These are phyloP conservation scores for Pomatostomus ruficeps DNA, from an alignment of 2,113 vertebrate genomes.

Conservation along the genomic window DNA sequence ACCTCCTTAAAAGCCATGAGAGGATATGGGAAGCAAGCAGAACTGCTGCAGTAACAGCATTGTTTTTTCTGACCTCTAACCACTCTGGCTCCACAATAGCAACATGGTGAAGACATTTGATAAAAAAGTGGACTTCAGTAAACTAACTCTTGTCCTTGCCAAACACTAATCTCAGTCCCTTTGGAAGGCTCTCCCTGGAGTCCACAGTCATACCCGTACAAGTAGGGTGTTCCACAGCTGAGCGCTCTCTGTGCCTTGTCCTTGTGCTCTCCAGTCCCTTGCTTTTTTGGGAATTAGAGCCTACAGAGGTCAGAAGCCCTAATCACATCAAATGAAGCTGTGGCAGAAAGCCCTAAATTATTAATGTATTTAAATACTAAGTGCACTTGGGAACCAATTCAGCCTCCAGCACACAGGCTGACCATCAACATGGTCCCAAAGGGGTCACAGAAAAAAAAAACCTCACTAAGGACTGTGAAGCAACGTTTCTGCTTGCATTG, in stretches of 20 bases:
- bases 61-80: neutral
- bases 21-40: neutral
- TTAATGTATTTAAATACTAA: constrained; percentile 28
- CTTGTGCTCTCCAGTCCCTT: neutral
- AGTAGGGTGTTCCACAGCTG: neutral
- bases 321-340: neutral
- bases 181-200: neutral
- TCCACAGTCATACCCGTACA: fast-evolving
- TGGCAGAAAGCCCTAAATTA: constrained; percentile 5
- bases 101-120: neutral
- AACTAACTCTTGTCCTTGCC: neutral
- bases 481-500: neutral
- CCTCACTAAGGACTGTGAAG: neutral
- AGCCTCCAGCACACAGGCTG: constrained; percentile 1
- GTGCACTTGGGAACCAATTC: neutral
- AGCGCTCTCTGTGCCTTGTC: neutral
- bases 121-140: neutral
- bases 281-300: neutral
- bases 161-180: neutral
- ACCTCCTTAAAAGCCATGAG: neutral
- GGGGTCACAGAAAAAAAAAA: neutral
- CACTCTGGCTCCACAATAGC: neutral
- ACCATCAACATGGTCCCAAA: neutral
- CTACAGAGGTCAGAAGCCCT: neutral
- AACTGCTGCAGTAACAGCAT: neutral